Evolutionary conservation across 2,113 vertebrate species (phyloP), one percentile per base, ranked within the genome.

Genomic region (Rhizomys pruinosus): DNA sequence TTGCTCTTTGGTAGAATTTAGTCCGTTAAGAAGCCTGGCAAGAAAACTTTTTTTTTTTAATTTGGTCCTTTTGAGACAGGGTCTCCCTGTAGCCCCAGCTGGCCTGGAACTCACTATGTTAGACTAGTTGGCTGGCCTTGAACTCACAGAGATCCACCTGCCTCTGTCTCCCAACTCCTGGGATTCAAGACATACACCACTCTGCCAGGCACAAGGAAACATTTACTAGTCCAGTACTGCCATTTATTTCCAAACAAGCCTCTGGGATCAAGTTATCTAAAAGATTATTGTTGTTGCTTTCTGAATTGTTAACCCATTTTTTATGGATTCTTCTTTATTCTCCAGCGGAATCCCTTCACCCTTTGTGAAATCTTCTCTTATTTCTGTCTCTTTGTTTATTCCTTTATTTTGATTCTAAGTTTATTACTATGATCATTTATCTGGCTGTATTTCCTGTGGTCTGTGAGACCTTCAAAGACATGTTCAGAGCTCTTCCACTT

Each of bases 181-280:
- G n/a, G n/a, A n/a, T n/a, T n/a, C n/a, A n/a, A n/a, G n/a, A n/a
- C n/a, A n/a, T n/a, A n/a, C n/a, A n/a, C n/a, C n/a, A n/a, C n/a
- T n/a, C n/a, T n/a, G n/a, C n/a, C n/a, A n/a, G n/a, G n/a, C n/a
- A n/a, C n/a, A n/a, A n/a, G n/a, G n/a, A n/a, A n/a, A n/a, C n/a
- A n/a, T n/a, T n/a, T 39, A 37, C 27, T 47, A 52, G 11, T 78
- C 84, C 63, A 34, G 73, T 72, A 27, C 29, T 82, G 19, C n/a
- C n/a, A n/a, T n/a, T 32, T 32, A 25, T 82, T 91, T n/a, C 27
- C 61, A 71, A 5, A 61, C 5, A 91, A 57, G 55, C 15, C 81
- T 95, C 69, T 94, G 55, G 16, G 20, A 88, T 90, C 55, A 88
- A 81, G 29, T 90, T 5, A 82, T 64, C 42, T 80, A 77, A 73